Conservation (phyloP, 2,797 vertebrate genomes). For the Pipistrellus pygmaeus region DNA sequence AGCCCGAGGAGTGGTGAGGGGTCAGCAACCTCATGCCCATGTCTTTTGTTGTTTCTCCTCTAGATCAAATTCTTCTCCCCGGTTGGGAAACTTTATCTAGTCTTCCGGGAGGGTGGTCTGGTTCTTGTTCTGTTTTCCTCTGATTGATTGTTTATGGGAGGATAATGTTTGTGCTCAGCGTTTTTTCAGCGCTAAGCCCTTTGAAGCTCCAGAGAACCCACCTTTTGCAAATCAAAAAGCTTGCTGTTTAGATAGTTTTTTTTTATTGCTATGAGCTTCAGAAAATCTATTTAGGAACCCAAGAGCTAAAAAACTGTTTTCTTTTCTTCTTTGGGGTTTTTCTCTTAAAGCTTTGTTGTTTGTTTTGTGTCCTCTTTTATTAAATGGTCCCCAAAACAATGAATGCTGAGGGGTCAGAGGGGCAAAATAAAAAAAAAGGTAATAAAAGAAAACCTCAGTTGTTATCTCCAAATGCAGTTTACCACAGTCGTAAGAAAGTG, state of each 20-base stretch:
- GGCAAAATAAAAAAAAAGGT: background rate
- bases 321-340: background rate
- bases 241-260: background rate
- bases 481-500: background rate
- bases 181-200: background rate
- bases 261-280: background rate
- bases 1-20: background rate
- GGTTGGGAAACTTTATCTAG: background rate
- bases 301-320: constrained; percentile 1
- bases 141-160: background rate
- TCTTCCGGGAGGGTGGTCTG: background rate
- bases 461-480: background rate
- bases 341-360: background rate
- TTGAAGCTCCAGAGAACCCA: background rate
- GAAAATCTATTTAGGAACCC: background rate
- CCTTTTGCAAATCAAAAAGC: constrained; percentile 30
- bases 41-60: background rate
- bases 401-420: background rate
- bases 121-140: constrained; percentile 6
- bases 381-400: constrained; percentile 9
- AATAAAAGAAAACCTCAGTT: background rate
- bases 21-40: background rate
- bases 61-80: background rate
- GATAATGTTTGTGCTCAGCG: background rate
- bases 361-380: background rate